Base-by-base conservation (phyloP, 2,797 vertebrate genomes). In the Enteromius paludinosus region DNA sequence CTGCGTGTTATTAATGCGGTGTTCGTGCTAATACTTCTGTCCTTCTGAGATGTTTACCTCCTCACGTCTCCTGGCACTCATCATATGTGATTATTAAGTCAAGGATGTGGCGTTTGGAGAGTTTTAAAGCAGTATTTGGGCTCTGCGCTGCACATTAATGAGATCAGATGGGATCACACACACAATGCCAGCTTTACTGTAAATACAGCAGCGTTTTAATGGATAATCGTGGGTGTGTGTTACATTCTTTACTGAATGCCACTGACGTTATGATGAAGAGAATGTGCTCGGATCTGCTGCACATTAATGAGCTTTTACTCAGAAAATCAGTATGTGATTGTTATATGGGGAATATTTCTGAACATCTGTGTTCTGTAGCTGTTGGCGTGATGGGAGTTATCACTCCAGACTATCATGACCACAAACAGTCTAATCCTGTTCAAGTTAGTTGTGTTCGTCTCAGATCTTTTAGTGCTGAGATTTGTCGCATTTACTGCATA, bases 61-160 rank as follows among this genome's bases (percentile, higher is more conserved):
- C 65, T 9, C 14, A 25, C 81, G 81, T 88, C 74, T 87, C 74
- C 73, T 91, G 88, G 86, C 84, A 43, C 79, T 3, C 30, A 64
- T 89, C 72, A 84, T 82, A 66, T 76, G 77, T 83, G 77, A 87
- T 89, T 89, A 91, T 89, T 89, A 83, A 85, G 86, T 90, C 68
- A 88, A 83, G 61, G 45, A 71, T 82, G 59, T 81, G 74, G 84
- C 85, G 83, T 91, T 88, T 89, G 54, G 69, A 83, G 81, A 85
- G 87, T 71, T 30, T 30, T n/a, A 64, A 47, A 70, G 82, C 69
- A 82, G 89, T 87, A 80, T 17, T 62, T 45, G 54, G 33, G 33
- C 49, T 78, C 75, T 81, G 25, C 49, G 41, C 84, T 78, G 30
- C 79, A 76, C 72, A 78, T 81, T 85, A 76, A 87, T 83, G 68